phyloP scores from a whole-genome alignment of 2,888 invertebrate species.

The Hyles lineata region DNA sequence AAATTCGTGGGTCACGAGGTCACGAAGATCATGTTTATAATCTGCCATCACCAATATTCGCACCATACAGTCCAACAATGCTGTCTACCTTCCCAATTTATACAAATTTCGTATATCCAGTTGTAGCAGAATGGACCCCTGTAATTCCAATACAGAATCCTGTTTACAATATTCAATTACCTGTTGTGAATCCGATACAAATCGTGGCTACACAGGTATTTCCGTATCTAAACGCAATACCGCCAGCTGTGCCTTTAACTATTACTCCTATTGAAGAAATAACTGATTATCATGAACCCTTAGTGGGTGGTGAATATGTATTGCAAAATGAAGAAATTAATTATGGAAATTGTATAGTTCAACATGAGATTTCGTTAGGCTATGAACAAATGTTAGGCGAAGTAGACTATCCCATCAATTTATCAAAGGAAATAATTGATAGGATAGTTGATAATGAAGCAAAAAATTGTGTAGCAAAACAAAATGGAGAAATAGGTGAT shows the following conservation, averaged over 20 bases:
- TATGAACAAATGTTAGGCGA: background rate
- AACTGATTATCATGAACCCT: slow-evolving; percentile 27
- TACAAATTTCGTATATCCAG: background rate
- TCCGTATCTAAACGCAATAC: slow-evolving; percentile 38
- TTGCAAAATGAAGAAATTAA: background rate
- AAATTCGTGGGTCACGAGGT: background rate
- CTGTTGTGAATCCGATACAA: slow-evolving; percentile 42
- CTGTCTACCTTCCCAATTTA: slow-evolving; percentile 2
- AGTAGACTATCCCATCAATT: background rate
- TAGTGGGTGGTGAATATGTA: slow-evolving; percentile 11
- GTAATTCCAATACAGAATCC: slow-evolving; percentile 39
- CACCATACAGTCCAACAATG: background rate
- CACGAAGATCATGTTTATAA: background rate
- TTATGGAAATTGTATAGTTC: background rate
- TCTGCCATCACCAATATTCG: slow-evolving; percentile 34
- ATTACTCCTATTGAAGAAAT: background rate
- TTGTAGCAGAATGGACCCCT: slow-evolving; percentile 43
- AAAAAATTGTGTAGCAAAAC: background rate
- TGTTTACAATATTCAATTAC: slow-evolving; percentile 41
- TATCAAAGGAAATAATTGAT: slow-evolving; percentile 7
- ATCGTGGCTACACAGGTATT: slow-evolving; percentile 42
- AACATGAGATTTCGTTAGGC: background rate
- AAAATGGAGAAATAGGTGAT: slow-evolving; percentile 36
- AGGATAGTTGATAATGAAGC: background rate
- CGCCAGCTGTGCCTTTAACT: slow-evolving; percentile 30